A percentile compares a stretch with the other conserved stretches of the same genome.
phyloP scores from a whole-genome alignment of 2,113 vertebrate species.

The Leucosticte australis region DNA sequence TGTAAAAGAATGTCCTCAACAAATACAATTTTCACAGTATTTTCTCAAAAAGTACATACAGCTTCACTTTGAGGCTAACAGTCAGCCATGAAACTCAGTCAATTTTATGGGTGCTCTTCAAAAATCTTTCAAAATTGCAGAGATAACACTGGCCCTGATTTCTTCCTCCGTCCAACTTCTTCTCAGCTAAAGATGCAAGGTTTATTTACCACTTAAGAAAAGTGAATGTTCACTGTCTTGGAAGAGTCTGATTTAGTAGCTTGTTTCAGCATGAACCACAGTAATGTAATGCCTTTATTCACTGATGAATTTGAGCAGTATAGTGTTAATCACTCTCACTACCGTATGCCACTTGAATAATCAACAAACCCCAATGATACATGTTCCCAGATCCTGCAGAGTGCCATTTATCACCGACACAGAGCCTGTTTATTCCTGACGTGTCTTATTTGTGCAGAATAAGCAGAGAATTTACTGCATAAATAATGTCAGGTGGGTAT shows the following conservation, averaged over 20 bases:
- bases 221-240: not conserved
- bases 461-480: slow-evolving; percentile 46
- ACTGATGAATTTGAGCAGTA: slow-evolving; percentile 59
- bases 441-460: slow-evolving; percentile 48
- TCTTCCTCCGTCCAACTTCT: not conserved
- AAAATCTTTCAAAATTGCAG: not conserved
- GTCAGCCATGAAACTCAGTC: not conserved
- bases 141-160: not conserved
- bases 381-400: slow-evolving; percentile 20
- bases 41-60: not conserved
- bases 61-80: not conserved
- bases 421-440: slow-evolving; percentile 30
- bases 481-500: not conserved
- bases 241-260: slow-evolving; percentile 49
- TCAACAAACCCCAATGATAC: slow-evolving; percentile 57
- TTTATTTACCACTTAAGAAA: slow-evolving; percentile 32
- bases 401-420: slow-evolving; percentile 30
- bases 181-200: not conserved
- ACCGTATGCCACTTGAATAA: slow-evolving; percentile 67
- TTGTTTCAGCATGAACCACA: slow-evolving; percentile 27
- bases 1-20: not conserved
- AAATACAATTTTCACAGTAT: not conserved
- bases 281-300: slow-evolving; percentile 45
- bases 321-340: slow-evolving; percentile 60
- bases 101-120: not conserved